Base-by-base conservation (phyloP, 2,113 vertebrate species). In the Scytalopus superciliaris region DNA sequence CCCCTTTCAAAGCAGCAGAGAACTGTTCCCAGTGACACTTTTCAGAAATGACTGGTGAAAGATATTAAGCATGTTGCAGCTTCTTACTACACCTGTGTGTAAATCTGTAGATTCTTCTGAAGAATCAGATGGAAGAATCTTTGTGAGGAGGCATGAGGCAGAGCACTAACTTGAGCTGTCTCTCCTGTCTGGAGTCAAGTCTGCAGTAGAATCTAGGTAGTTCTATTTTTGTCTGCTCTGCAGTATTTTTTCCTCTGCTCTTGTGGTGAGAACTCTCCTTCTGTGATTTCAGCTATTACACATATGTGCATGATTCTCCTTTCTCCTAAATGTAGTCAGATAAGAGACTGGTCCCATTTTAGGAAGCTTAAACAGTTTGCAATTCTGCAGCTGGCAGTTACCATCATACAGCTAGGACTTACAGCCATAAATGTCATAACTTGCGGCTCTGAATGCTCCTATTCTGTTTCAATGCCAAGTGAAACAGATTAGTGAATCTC, bases 401-500 rank as follows among this genome's bases (percentile, higher is more conserved):
- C 74, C 57, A 37, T 80, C 63, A 80, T 86, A 88, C 67, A 40
- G 19, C 45, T 95, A 77, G 78, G 82, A 79, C 9, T 88, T 83
- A 44, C 2, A 83, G 57, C 85, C 49, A n/a, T 88, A 87, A 89
- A 87, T 84, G 69, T 94, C 69, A 44, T 90, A 94, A 95, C 78
- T 90, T 56, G 28, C 63, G 57, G 57, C 23, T 88, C 79, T 77
- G 37, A 69, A 69, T 33, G 50, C 75, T 92, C 45, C 53, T 93
- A 33, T 79, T 91, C 62, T 92, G 70, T 77, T 88, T 93, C 49
- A 76, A 0, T 72, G 92, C 90, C 87, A 94, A 94, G 84, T 78
- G 69, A 95, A 94, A 95, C 78, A 93, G 74, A 91, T 91, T 60
- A 94, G 60, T 3, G 4, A 40, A 40, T 69, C 72, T 95, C 72